Evolutionary conservation across 2,888 invertebrate genomes (phyloP).

Genomic region (Eumacrocentrus americanus): DNA sequence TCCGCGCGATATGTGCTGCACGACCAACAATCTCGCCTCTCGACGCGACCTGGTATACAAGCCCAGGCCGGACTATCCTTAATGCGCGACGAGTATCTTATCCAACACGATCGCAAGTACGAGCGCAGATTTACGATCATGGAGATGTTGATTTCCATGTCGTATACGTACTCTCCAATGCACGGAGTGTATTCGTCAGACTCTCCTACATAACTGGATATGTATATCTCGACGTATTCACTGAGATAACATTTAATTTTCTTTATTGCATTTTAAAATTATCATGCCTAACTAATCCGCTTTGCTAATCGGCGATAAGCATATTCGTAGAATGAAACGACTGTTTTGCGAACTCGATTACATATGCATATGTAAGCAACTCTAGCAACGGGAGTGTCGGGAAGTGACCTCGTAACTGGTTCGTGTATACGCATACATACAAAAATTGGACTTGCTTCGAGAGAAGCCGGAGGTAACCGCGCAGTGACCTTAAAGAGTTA

Average conservation of each 20-base stretch:
- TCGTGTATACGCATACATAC: neutral
- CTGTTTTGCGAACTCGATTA: neutral
- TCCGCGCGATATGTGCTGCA: no score
- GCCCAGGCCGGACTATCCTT: slow-evolving; percentile 11
- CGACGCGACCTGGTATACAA: slow-evolving; percentile 1
- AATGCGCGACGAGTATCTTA: slow-evolving; percentile 27
- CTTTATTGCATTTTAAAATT: neutral
- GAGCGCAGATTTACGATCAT: slow-evolving; percentile 20
- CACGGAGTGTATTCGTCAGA: slow-evolving; percentile 4
- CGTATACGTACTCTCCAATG: slow-evolving; percentile 7
- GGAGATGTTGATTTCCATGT: slow-evolving; percentile 20
- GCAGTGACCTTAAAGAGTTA: slow-evolving; percentile 42
- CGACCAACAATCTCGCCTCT: neutral
- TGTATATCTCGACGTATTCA: neutral
- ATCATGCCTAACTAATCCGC: neutral
- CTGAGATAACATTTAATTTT: neutral
- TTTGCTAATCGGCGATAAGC: slow-evolving; percentile 2
- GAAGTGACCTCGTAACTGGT: neutral
- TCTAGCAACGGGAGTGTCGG: neutral
- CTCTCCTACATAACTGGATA: neutral
- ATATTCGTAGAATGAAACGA: neutral
- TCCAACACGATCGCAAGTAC: slow-evolving; percentile 26
- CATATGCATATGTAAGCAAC: neutral
- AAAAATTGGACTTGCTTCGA: no score
- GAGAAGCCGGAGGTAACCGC: no score